Percentiles rank a stretch among this genome's conserved stretches.
phyloP scores from a whole-genome alignment of 2,888 invertebrate species.

The Cecidostiba fungosa region DNA sequence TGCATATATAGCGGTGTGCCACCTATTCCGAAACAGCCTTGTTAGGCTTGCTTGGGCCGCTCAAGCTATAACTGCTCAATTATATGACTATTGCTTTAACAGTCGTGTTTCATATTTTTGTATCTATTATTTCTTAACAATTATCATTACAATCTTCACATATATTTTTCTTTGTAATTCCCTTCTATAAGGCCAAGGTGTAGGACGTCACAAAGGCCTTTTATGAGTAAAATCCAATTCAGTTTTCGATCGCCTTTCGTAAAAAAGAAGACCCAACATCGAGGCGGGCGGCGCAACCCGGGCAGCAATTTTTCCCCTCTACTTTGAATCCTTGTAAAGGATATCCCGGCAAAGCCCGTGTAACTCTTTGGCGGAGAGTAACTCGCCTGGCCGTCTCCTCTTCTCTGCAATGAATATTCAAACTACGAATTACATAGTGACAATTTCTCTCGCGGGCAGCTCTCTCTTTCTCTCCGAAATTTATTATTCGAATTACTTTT shows the following conservation, averaged over 20 bases:
- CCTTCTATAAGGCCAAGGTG: no score
- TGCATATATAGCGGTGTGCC: no score
- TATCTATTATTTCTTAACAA: no score
- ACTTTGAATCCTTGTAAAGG: not conserved
- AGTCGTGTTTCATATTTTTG: no score
- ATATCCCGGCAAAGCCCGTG: not conserved
- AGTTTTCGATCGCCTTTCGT: no score
- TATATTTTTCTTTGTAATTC: no score
- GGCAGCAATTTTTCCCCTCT: not conserved
- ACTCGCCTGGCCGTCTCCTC: not conserved
- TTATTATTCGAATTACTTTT: not conserved
- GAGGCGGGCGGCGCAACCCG: not conserved
- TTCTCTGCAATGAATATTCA: constrained; percentile 55
- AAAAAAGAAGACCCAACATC: not conserved
- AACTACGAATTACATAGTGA: not conserved
- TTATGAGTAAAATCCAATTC: not conserved
- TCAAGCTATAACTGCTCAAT: no score
- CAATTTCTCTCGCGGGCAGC: not conserved
- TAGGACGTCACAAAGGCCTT: no score
- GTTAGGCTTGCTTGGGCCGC: no score
- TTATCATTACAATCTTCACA: no score
- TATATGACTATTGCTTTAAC: no score
- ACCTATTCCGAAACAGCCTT: no score
- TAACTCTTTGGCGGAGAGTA: not conserved
- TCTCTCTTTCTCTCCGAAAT: not conserved